Conservation (phyloP, 2,888 invertebrate species). For the Formica aserva region DNA sequence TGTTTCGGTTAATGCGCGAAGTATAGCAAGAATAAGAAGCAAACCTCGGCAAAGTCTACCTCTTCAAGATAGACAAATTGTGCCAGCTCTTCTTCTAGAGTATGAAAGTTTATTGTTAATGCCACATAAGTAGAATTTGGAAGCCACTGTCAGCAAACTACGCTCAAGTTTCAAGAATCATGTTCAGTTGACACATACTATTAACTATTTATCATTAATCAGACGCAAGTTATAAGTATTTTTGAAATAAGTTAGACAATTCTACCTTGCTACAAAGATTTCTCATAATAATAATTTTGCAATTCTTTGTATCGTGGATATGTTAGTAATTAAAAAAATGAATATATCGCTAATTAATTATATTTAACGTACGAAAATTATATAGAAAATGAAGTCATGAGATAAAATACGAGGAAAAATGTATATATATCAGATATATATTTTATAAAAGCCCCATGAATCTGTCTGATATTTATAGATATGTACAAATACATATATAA, state of each 20-base stretch:
- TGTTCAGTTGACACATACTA: not conserved
- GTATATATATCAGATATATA: not conserved
- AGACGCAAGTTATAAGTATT: not conserved
- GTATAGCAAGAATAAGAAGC: constrained; percentile 47
- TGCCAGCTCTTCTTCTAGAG: constrained; percentile 19
- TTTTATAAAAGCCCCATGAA: not conserved
- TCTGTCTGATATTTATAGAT: not conserved
- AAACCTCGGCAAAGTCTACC: constrained; percentile 41
- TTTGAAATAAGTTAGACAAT: not conserved
- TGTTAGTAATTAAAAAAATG: not conserved
- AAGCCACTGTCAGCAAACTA: constrained; percentile 13
- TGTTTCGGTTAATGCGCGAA: constrained; percentile 61
- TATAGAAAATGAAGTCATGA: not conserved
- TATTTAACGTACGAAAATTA: not conserved
- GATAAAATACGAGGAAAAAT: not conserved
- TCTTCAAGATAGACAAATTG: constrained; percentile 45
- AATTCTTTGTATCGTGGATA: not conserved
- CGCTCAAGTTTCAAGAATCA: constrained; percentile 10
- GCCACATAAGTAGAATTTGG: constrained; percentile 41
- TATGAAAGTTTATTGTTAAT: constrained; percentile 46
- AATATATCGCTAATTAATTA: not conserved
- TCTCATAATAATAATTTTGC: not conserved
- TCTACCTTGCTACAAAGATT: not conserved
- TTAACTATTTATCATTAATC: constrained; percentile 3
- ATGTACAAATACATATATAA: not conserved